A percentile compares a stretch with the other conserved stretches of the same genome.
Conservation (phyloP, 2,797 vertebrate species). For the Zonotrichia albicollis region DNA sequence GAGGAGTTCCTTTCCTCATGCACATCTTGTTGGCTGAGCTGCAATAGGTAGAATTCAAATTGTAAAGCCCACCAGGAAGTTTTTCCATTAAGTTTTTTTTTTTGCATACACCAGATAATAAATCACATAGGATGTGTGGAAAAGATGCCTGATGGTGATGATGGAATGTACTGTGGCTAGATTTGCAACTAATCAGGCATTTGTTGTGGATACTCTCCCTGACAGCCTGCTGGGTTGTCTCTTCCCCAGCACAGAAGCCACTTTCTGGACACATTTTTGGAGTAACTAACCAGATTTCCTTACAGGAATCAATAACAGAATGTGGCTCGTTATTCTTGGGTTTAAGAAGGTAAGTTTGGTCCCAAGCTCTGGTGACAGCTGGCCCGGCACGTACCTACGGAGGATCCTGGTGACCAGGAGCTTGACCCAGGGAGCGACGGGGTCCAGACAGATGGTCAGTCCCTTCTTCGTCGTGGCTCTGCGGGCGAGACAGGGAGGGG, state of each 20-base stretch:
- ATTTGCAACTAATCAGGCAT: no score
- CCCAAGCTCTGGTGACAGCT: rapidly evolving
- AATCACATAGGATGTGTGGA: not conserved
- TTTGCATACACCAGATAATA: not conserved
- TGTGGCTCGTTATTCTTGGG: rapidly evolving
- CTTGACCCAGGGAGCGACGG: not conserved
- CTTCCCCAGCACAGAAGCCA: not conserved
- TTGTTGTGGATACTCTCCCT: not conserved
- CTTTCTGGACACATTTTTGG: not conserved
- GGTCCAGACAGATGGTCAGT: not conserved
- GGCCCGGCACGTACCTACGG: not conserved
- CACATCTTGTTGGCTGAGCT: not conserved
- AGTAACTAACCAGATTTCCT: not conserved
- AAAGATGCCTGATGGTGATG: not conserved
- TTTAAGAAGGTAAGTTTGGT: not conserved
- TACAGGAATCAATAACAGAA: not conserved
- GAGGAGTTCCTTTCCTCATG: not conserved
- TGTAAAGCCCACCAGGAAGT: not conserved
- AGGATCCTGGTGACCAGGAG: not conserved
- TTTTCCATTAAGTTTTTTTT: not conserved
- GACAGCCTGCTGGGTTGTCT: not conserved
- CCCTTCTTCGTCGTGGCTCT: slow-evolving; percentile 20
- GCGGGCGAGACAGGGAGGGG: not conserved
- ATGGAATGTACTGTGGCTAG: rapidly evolving
- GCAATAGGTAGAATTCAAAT: not conserved